A percentile compares a stretch with the other conserved stretches of the same genome.
phyloP scores from a whole-genome alignment of 2,888 invertebrate species.

The Endotricha flammealis region DNA sequence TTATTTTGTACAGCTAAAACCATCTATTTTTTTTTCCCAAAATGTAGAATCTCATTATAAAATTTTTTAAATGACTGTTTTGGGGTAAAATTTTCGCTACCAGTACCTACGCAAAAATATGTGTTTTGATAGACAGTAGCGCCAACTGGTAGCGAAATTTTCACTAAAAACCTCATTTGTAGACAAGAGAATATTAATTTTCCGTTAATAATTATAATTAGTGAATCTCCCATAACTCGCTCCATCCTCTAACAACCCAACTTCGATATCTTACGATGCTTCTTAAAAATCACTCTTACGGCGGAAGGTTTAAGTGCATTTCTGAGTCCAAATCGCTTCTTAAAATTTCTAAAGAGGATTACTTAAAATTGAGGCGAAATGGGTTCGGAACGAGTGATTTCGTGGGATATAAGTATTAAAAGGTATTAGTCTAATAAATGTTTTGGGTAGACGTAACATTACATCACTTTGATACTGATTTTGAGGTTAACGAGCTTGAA shows the following conservation, averaged over 20 bases:
- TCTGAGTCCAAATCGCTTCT: slow-evolving; percentile 34
- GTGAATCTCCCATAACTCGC: slow-evolving; percentile 1
- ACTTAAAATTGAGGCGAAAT: slow-evolving; percentile 11
- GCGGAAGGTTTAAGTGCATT: slow-evolving; percentile 40
- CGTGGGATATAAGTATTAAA: slow-evolving; percentile 5
- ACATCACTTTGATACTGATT: not conserved
- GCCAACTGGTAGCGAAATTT: no score
- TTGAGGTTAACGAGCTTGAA: no score
- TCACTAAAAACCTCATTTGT: no score
- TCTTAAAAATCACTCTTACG: slow-evolving; percentile 32
- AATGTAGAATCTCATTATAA: no score
- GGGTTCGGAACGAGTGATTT: slow-evolving; percentile 8
- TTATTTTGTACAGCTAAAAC: no score
- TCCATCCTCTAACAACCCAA: slow-evolving; percentile 9
- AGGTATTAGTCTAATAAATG: slow-evolving; percentile 5
- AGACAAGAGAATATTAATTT: no score
- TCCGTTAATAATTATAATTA: slow-evolving; percentile 1
- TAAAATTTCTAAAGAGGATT: slow-evolving; percentile 24
- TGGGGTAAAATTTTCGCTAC: no score
- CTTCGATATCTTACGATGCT: slow-evolving; percentile 24
- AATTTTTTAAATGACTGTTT: no score
- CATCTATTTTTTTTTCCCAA: no score
- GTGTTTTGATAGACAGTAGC: no score
- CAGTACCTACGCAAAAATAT: no score
- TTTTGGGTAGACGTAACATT: not conserved